Evolutionary conservation across 2,797 vertebrate species (phyloP).

Genomic region (Lithobates sylvaticus): DNA sequence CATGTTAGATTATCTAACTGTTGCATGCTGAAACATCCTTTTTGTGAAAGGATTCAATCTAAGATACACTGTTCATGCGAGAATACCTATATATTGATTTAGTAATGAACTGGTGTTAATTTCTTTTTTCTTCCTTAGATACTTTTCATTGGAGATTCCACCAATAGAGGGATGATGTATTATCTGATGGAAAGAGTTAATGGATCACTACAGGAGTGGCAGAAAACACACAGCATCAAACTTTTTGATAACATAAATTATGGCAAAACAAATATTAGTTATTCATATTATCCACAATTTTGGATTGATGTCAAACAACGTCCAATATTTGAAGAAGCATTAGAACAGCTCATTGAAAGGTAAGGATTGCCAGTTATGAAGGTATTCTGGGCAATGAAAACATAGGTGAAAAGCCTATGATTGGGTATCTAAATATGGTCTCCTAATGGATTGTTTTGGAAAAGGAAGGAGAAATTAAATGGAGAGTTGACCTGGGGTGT

Average conservation of each 20-base stretch:
- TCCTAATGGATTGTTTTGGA: too few species aligned
- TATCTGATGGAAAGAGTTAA: conserved; percentile 93
- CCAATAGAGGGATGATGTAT: conserved; percentile 97
- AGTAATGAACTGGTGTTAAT: neutral
- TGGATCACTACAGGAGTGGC: conserved; percentile 89
- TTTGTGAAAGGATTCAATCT: too few species aligned
- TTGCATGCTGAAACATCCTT: too few species aligned
- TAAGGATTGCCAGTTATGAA: conserved; percentile 64
- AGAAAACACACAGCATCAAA: conserved; percentile 87
- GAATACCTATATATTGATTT: neutral
- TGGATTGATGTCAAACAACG: conserved; percentile 83
- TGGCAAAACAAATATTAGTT: conserved; percentile 84
- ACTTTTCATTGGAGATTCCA: conserved; percentile 95
- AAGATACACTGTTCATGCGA: neutral
- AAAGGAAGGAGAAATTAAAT: too few species aligned
- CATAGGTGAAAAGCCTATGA: neutral
- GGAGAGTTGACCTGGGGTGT: too few species aligned
- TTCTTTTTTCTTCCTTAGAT: conserved; percentile 73
- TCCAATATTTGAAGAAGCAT: conserved; percentile 88
- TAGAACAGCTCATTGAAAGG: conserved; percentile 89
- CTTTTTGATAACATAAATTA: conserved; percentile 86
- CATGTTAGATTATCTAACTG: too few species aligned
- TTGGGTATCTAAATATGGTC: too few species aligned
- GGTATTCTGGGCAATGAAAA: neutral
- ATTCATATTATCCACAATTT: conserved; percentile 95